Evolutionary conservation across 2,113 vertebrate genomes (phyloP).

Genomic region (Euleptes europaea): DNA sequence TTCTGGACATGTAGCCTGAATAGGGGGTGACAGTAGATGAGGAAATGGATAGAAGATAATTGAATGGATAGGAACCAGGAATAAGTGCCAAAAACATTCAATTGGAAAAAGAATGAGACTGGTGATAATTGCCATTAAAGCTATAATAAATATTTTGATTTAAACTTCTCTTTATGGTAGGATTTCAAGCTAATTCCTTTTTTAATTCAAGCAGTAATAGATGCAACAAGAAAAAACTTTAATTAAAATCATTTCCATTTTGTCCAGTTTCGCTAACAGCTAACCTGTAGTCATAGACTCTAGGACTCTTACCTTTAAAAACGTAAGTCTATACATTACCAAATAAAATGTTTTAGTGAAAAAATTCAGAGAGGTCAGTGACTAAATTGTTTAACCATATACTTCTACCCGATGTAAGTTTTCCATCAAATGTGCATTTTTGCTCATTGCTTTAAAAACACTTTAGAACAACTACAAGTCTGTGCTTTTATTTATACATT

Average conservation of each 20-base stretch:
- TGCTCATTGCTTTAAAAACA: constrained; percentile 40
- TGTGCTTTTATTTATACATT: constrained; percentile 73
- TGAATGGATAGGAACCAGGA: not conserved
- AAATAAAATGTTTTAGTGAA: constrained; percentile 58
- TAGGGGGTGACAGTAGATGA: not conserved
- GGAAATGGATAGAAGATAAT: not conserved
- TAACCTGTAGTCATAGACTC: constrained; percentile 57
- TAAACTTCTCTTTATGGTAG: not conserved
- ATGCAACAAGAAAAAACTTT: constrained; percentile 41
- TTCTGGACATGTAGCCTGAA: not conserved
- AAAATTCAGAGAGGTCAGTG: constrained; percentile 63
- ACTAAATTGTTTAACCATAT: constrained; percentile 54
- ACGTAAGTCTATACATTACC: constrained; percentile 39
- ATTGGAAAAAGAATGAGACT: not conserved
- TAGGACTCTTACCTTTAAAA: constrained; percentile 55
- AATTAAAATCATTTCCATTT: constrained; percentile 66
- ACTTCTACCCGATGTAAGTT: constrained; percentile 52
- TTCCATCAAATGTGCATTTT: constrained; percentile 56
- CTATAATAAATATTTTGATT: not conserved
- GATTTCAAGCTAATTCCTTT: not conserved
- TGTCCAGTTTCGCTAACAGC: not conserved
- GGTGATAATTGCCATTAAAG: not conserved
- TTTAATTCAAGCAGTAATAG: not conserved
- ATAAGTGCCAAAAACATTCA: too few species aligned
- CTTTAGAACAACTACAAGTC: constrained; percentile 59